Base-by-base conservation (phyloP, 2,888 invertebrate genomes). In the Drosophila crucigera region DNA sequence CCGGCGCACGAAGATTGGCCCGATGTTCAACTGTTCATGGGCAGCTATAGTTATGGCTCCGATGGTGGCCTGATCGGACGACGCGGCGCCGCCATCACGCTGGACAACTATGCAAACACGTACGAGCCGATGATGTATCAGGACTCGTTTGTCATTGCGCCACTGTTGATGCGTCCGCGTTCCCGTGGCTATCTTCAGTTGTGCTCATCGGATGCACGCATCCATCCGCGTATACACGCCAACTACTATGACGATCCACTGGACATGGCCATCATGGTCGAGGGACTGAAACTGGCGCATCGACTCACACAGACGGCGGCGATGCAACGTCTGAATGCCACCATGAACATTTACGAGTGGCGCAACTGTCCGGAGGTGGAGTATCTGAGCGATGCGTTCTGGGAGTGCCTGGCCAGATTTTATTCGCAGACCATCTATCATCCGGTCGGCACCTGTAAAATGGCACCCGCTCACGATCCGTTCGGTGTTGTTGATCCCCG, bases 211-310 rank as follows among this genome's bases (percentile, higher is more conserved):
- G 95, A 97, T 91, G 96, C 98, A 0, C 94, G 94, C 64, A 94
- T 96, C 0, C 95, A 96, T 78, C 98, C 98, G 0, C 92, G 95
- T n/a, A 97, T 99, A 71, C 96, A 97, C 92, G 97, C 99, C 0
- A 98, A 98, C 92, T 99, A 99, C 92, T 96, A 96, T 85, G 93
- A 95, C 0, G 95, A 97, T 86, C 96, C 96, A 0, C 93, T 95
- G 41, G 98, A 98, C 91, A 91, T 97, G 30, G 94, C 95, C 80
- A 93, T 95, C 63, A 92, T 97, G 94, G 97, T 97, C 95, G 97
- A 97, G 92, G 97, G 96, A 0, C 95, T 96, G 0, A 96, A 97
- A 89, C 94, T 97, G 76, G 95, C 95, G 0, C 95, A 96, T 83
- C 92, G 93, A 0, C 83, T 97, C 19, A 94, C 95, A 0, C 93